Base-by-base conservation (phyloP, 2,113 vertebrate genomes). In the Sylvicapra grimmia region DNA sequence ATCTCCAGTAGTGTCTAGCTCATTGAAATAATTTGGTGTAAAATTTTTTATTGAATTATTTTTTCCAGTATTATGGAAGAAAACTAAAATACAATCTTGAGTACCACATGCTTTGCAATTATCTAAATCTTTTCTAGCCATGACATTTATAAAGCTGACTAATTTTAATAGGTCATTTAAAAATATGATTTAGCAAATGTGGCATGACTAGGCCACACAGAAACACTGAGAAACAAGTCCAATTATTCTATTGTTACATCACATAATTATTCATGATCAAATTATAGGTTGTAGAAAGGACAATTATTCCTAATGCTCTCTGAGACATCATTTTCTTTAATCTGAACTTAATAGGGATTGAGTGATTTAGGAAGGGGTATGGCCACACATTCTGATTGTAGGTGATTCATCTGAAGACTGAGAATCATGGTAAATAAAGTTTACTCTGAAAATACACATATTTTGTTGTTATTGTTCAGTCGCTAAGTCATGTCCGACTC, bases 201-300 rank as follows among this genome's bases (percentile, higher is more conserved):
- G 94, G 59, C 44, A 63, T 97, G 94, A 97, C 23, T 88, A 65
- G 65, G 82, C 89, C 91, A 83, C 96, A 97, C 61, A 89, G 21
- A 97, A 91, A 97, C 97, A 94, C 21, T 54, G 21, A 89, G 93
- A 97, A 94, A 97, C 61, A 94, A 95, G 89, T 87, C 96, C 97
- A 98, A 97, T 97, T 96, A 86, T 97, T 96, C 96, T 96, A 93
- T 97, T 97, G 97, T 98, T 91, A 91, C 31, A 93, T 93, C 97
- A 95, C 65, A 14, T 95, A 96, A 98, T 97, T 97, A 96, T 94
- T 86, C 87, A 44, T 15, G 83, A 97, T 95, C 91, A 87, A 97
- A 97, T 97, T 94, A 93, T 63, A 96, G 94, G 97, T 97, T 94
- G 96, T 89, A 85, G 63, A 93, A 94, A 58, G 72, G 86, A 68